Evolutionary conservation across 2,797 vertebrate species (phyloP).

Genomic region (Denticeps clupeoides): DNA sequence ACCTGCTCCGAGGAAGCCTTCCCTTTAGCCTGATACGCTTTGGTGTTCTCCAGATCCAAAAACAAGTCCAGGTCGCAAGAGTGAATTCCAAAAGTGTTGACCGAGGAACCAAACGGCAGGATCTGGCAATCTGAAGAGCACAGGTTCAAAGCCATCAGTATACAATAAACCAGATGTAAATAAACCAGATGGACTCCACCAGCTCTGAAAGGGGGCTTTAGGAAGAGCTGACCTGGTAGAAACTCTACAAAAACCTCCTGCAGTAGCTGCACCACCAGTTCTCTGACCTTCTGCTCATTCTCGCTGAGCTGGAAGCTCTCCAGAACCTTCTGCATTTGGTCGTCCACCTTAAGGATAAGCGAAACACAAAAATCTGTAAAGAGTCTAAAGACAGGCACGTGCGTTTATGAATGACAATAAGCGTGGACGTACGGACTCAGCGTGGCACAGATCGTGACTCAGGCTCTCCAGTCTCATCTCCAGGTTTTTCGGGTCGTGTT

Average conservation of each 20-base stretch:
- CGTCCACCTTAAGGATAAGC: slow-evolving; percentile 54
- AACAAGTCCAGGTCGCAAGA: slow-evolving; percentile 84
- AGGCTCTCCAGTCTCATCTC: slow-evolving; percentile 56
- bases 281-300: slow-evolving; percentile 62
- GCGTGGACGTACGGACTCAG: slow-evolving; percentile 52
- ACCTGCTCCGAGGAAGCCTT: slow-evolving; percentile 51
- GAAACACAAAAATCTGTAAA: no score
- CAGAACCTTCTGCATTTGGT: slow-evolving; percentile 69
- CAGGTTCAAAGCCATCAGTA: not conserved
- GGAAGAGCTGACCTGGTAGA: slow-evolving; percentile 68
- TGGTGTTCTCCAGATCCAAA: slow-evolving; percentile 75
- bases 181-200: not conserved
- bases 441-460: slow-evolving; percentile 53
- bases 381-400: not conserved
- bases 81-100: slow-evolving; percentile 77
- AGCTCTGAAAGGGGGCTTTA: not conserved
- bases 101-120: slow-evolving; percentile 77
- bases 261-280: slow-evolving; percentile 70
- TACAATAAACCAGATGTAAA: not conserved
- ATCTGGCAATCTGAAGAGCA: slow-evolving; percentile 65
- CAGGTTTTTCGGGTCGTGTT: slow-evolving; percentile 36
- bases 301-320: slow-evolving; percentile 69
- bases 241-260: slow-evolving; percentile 84
- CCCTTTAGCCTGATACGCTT: slow-evolving; percentile 56
- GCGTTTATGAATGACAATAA: no score